A percentile compares a stretch with the other conserved stretches of the same genome.
These are phyloP conservation scores for Tenthredo scrophulariae DNA, from an alignment of 2,888 invertebrate genomes.

Conservation along the genomic window DNA sequence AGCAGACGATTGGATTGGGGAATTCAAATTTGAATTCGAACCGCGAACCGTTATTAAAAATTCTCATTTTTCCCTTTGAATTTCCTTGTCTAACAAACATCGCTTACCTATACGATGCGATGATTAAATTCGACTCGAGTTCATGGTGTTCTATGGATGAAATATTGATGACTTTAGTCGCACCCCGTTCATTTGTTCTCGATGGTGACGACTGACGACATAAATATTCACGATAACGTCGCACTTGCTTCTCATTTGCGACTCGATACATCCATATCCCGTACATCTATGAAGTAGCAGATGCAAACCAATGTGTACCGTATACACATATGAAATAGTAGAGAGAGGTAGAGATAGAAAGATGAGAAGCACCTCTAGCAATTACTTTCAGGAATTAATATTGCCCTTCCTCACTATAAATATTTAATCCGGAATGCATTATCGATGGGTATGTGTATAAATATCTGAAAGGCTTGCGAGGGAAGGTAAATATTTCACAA, in stretches of 20 bases:
- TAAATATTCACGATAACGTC: slow-evolving; percentile 38
- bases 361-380: slow-evolving; percentile 19
- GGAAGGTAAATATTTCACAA: slow-evolving; percentile 37
- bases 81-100: background rate
- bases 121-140: slow-evolving; percentile 32
- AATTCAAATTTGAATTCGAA: background rate
- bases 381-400: slow-evolving; percentile 35
- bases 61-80: background rate
- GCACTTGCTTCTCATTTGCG: slow-evolving; percentile 29
- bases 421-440: background rate
- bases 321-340: slow-evolving; percentile 60
- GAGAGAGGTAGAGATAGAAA: slow-evolving; percentile 55
- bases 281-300: background rate
- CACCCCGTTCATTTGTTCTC: slow-evolving; percentile 35
- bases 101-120: background rate
- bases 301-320: background rate
- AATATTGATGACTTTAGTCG: slow-evolving; percentile 45
- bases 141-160: slow-evolving; percentile 9
- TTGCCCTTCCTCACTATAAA: background rate
- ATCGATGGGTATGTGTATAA: too few relatives aligned
- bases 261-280: background rate
- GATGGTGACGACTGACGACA: slow-evolving; percentile 30
- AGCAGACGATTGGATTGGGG: background rate
- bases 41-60: background rate
- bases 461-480: background rate